These are phyloP conservation scores for Mycteria americana DNA, from an alignment of 2,797 vertebrate species.

Conservation along the genomic window DNA sequence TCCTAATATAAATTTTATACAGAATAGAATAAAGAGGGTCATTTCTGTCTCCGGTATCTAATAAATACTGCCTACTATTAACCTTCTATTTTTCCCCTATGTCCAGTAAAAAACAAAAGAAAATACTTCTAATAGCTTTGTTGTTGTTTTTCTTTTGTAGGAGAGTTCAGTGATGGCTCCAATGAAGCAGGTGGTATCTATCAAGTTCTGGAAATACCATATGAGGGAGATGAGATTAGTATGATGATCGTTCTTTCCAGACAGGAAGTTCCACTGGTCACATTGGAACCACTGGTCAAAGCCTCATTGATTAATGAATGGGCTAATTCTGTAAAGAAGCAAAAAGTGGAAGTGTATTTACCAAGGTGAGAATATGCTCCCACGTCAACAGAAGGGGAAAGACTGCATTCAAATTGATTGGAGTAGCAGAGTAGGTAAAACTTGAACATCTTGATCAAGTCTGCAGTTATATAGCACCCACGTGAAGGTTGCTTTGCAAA, in stretches of 20 bases:
- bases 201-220: constrained; percentile 97
- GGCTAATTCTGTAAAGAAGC: constrained; percentile 94
- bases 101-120: neutral
- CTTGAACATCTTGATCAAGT: neutral
- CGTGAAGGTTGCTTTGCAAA: neutral
- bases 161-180: constrained; percentile 97
- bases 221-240: constrained; percentile 92
- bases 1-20: neutral
- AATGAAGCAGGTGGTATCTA: constrained; percentile 96
- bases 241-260: constrained; percentile 94
- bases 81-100: neutral
- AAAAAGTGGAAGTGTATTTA: constrained; percentile 96
- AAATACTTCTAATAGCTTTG: neutral
- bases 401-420: neutral
- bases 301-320: constrained; percentile 92
- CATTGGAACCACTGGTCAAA: constrained; percentile 92
- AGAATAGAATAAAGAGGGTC: neutral
- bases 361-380: constrained; percentile 83
- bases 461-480: neutral
- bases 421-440: neutral
- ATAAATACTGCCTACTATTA: neutral
- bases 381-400: neutral
- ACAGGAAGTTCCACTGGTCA: constrained; percentile 92
- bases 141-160: constrained; percentile 67
- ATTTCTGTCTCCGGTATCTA: neutral